Evolutionary conservation across 2,797 vertebrate species (phyloP), one percentile per base, ranked within the genome.

Genomic region (Echeneis naucrates): DNA sequence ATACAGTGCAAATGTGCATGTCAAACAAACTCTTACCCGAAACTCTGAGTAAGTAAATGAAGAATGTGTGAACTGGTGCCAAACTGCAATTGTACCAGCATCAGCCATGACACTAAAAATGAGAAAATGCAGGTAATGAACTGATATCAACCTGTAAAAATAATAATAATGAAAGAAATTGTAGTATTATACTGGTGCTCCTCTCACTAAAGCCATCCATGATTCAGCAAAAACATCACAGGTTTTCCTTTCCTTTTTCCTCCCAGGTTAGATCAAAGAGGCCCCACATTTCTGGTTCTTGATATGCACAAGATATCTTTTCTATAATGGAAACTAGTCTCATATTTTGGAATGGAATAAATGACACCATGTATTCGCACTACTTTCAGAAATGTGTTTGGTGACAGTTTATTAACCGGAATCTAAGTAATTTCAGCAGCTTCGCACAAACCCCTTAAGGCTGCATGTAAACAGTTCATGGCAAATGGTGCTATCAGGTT

Each of bases 401-500:
- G n/a, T n/a, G n/a, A n/a, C n/a, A n/a, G n/a, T n/a, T n/a, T n/a
- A n/a, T n/a, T n/a, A n/a, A n/a, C n/a, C n/a, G n/a, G n/a, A n/a
- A n/a, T n/a, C n/a, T n/a, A n/a, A n/a, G n/a, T n/a, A n/a, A n/a
- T n/a, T 63, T 50, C 37, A 57, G 63, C 72, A 52, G 38, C 60
- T 55, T 56, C 54, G 30, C 26, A 13, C 32, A 21, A 51, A 52
- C 61, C 62, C 32, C 3, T 21, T 24, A 61, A n/a, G n/a, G n/a
- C n/a, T 21, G n/a, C 54, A 55, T 45, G 14, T 35, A 59, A n/a
- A n/a, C 30, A 60, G 10, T 4, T 3, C 11, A 30, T 27, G 32
- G 32, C 63, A 66, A 53, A 55, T 37, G 24, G 50, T 47, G 42
- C 23, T 30, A 14, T 52, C 19, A 48, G 55, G 75, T 77, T 40